These are phyloP conservation scores for Tylochromis polylepis DNA, from an alignment of 2,113 vertebrate species.

Conservation along the genomic window DNA sequence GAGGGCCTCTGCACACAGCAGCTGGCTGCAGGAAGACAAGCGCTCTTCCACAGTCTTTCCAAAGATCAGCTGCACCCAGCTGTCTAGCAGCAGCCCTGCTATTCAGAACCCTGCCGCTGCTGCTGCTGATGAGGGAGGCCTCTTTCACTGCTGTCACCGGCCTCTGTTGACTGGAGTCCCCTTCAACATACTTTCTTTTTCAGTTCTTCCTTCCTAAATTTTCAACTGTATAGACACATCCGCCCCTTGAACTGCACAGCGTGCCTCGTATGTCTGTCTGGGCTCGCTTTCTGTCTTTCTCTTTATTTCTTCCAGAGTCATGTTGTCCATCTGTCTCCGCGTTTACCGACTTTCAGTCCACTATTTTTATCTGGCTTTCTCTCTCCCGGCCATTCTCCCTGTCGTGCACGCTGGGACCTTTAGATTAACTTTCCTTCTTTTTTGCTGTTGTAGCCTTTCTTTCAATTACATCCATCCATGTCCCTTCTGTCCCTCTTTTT, in stretches of 20 bases:
- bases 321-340: conserved; percentile 51
- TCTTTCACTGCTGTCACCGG: conserved; percentile 50
- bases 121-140: conserved; percentile 19
- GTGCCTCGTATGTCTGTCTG: conserved; percentile 48
- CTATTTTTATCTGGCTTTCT: conserved; percentile 39
- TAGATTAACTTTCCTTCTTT: conserved; percentile 44
- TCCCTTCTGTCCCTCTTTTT: conserved; percentile 53
- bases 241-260: conserved; percentile 54
- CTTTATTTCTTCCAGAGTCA: conserved; percentile 42
- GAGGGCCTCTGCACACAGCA: conserved; percentile 77
- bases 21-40: conserved; percentile 83
- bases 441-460: conserved; percentile 38
- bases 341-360: conserved; percentile 27
- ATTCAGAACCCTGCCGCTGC: conserved; percentile 73
- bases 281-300: conserved; percentile 32
- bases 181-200: conserved; percentile 70
- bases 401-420: conserved; percentile 48
- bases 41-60: conserved; percentile 72
- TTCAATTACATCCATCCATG: conserved; percentile 35
- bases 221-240: conserved; percentile 69
- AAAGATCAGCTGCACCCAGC: conserved; percentile 84
- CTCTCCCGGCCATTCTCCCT: conserved; percentile 31
- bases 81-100: conserved; percentile 77
- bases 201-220: conserved; percentile 72
- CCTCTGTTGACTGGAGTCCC: conserved; percentile 65